Conservation (phyloP, 2,797 vertebrate species). For the Myiotriccus ornatus region DNA sequence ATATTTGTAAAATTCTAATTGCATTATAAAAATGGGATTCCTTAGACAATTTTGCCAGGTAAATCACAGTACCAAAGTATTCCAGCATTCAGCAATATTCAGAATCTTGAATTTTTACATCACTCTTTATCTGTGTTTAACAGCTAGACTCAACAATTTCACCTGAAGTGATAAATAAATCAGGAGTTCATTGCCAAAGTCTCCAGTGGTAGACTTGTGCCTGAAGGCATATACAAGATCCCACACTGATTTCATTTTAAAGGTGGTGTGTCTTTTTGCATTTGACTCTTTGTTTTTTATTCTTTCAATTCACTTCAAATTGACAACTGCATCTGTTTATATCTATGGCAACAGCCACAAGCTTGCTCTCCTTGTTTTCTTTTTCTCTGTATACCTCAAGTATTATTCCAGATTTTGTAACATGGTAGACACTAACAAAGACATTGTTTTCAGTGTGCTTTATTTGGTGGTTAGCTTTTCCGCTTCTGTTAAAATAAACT, state of each 20-base stretch:
- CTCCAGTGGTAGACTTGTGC: background rate
- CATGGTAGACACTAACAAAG: background rate
- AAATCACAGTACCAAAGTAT: background rate
- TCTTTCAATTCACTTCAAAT: background rate
- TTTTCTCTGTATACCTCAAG: background rate
- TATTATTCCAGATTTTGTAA: background rate
- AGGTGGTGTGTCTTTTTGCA: background rate
- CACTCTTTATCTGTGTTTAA: background rate
- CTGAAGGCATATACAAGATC: background rate
- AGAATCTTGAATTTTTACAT: background rate
- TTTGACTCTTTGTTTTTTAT: background rate
- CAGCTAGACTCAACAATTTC: background rate
- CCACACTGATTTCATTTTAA: background rate
- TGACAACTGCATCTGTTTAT: background rate
- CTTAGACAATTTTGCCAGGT: background rate
- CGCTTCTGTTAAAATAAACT: background rate
- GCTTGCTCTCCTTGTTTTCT: background rate
- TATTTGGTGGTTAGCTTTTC: background rate
- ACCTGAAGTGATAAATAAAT: conserved; percentile 9
- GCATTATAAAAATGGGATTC: background rate
- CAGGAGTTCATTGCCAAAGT: background rate
- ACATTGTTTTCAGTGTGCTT: background rate
- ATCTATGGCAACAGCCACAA: background rate
- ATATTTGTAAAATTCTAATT: background rate
- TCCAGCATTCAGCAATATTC: background rate